These are phyloP conservation scores for Agriopis aurantiaria DNA, from an alignment of 2,888 invertebrate genomes.

Conservation along the genomic window DNA sequence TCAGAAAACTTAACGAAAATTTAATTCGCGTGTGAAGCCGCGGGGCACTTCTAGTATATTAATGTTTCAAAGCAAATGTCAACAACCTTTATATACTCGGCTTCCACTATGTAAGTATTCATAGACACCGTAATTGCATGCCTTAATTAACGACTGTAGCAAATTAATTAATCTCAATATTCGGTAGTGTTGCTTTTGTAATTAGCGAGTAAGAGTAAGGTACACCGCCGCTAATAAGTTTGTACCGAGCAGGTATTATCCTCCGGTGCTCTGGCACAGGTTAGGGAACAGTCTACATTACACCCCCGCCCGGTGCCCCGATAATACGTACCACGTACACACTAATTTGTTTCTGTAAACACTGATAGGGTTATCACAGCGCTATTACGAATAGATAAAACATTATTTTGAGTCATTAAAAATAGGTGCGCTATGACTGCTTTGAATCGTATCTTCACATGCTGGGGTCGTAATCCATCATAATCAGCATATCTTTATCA, in stretches of 20 bases:
- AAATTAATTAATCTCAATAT: constrained; percentile 48
- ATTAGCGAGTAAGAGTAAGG: constrained; percentile 41
- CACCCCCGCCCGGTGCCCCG: not conserved
- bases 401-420: not conserved
- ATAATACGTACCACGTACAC: constrained; percentile 43
- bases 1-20: no score
- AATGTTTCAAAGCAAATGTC: no score
- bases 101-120: not conserved
- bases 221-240: constrained; percentile 29
- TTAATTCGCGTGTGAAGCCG: no score
- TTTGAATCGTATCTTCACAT: no score
- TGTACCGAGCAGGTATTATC: constrained; percentile 45
- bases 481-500: no score
- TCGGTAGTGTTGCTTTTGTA: constrained; percentile 42
- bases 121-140: constrained; percentile 24
- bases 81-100: not conserved
- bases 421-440: no score
- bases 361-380: constrained; percentile 44
- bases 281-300: constrained; percentile 15
- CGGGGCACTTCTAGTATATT: no score
- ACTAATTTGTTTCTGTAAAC: constrained; percentile 63
- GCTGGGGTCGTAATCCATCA: no score
- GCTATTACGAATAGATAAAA: constrained; percentile 17
- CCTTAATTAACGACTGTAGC: constrained; percentile 41
- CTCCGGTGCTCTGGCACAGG: constrained; percentile 19